phyloP scores from a whole-genome alignment of 2,113 vertebrate species.

The Ciconia maguari region DNA sequence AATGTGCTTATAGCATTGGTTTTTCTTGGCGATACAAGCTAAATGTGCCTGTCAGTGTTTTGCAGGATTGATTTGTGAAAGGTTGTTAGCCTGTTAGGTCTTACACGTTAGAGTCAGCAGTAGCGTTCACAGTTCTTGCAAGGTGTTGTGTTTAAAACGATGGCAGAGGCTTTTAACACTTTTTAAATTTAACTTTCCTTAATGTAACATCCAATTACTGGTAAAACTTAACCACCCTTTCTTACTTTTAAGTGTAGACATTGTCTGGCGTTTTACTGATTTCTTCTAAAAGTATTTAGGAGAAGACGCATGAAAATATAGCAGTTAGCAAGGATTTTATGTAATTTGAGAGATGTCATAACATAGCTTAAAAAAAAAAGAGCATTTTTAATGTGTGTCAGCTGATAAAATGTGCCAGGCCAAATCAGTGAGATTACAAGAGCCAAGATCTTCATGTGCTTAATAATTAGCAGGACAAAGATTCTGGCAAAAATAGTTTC shows the following conservation, averaged over 20 bases:
- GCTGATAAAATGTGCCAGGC: background rate
- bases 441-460: background rate
- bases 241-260: background rate
- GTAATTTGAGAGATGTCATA: background rate
- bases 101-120: constrained; percentile 18
- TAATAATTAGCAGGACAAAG: background rate
- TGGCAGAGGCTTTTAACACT: background rate
- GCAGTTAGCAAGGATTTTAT: background rate
- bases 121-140: background rate
- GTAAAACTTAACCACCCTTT: background rate
- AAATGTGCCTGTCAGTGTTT: background rate
- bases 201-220: background rate
- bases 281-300: background rate
- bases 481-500: background rate
- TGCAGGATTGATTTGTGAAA: background rate
- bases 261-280: background rate
- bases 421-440: background rate
- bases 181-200: background rate
- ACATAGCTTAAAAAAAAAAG: background rate
- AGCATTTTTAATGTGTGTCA: background rate
- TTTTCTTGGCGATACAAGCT: accelerated
- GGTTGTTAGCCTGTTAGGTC: constrained; percentile 3
- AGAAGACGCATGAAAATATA: background rate
- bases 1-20: background rate
- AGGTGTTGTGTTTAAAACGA: background rate